These are phyloP conservation scores for Drosophila borborema DNA, from an alignment of 2,888 invertebrate species.

Conservation along the genomic window DNA sequence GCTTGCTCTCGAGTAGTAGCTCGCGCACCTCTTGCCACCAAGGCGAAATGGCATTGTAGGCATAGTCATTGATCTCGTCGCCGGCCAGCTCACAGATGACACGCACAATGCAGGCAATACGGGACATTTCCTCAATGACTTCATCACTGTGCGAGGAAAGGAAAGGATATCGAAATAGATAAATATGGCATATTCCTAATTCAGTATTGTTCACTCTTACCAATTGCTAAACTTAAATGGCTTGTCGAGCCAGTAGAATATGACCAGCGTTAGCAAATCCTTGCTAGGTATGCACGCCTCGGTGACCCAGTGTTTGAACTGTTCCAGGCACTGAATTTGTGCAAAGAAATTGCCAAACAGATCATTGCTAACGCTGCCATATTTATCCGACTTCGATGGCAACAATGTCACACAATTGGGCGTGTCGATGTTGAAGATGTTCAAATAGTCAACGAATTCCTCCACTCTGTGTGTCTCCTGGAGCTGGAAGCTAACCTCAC, in stretches of 20 bases:
- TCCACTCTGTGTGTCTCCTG: constrained; percentile 85
- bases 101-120: constrained; percentile 88
- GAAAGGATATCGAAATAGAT: background rate
- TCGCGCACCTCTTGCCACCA: constrained; percentile 94
- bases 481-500: constrained; percentile 87
- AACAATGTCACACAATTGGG: constrained; percentile 82
- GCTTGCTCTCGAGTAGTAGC: constrained; percentile 89
- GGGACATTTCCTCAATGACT: constrained; percentile 88
- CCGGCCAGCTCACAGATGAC: constrained; percentile 88
- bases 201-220: constrained; percentile 48
- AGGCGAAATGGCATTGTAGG: constrained; percentile 89
- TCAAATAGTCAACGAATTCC: constrained; percentile 86
- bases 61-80: constrained; percentile 86
- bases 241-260: constrained; percentile 90
- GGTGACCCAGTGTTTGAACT: constrained; percentile 75
- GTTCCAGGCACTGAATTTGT: constrained; percentile 84
- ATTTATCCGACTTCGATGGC: constrained; percentile 80
- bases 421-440: constrained; percentile 78
- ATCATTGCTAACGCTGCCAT: constrained; percentile 77
- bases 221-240: constrained; percentile 85
- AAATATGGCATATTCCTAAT: background rate
- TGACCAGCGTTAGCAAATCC: constrained; percentile 89
- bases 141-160: constrained; percentile 71
- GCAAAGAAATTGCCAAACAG: constrained; percentile 80
- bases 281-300: constrained; percentile 84